Base-by-base conservation (phyloP, 2,888 invertebrate species). In the Tyria jacobaeae region DNA sequence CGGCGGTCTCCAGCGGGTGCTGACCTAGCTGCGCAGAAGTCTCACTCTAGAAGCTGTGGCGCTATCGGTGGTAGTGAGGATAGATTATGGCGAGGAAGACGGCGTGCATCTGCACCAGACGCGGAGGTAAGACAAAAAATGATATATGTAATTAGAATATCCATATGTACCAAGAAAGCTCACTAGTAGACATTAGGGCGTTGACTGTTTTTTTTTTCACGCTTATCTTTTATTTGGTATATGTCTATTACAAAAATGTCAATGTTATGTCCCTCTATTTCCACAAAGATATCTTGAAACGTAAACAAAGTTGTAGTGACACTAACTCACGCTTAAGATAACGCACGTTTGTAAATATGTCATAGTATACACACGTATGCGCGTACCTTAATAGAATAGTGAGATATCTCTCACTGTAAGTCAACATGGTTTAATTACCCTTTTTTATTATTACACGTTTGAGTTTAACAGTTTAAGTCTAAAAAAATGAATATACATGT, bases 1-100 rank as follows among this genome's bases (percentile, higher is more conserved):
- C 96, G 97, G 62, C 94, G 97, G 64, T 95, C 97, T 35, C 97
- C 97, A 1, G 97, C 97, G 52, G 97, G 97, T 51, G 97, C 97
- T 83, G 94, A 97, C 69, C 91, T 97, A 75, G 97, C 97, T 82
- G 96, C 96, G 70, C 97, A 96, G 70, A 96, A 96, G 78, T 97
- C 96, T 78, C 95, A 97, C 76, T 97, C 97, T 60, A 95, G 97
- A 58, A 97, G 97, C 83, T 97, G 97, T 85, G 97, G 97, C 14
- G 97, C 97, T 68, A 97, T 97, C 68, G 97, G 97, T 12, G 97
- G 97, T 39, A 95, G 95, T 76, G 95, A 95, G 70, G 95, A 94
- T 60, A 89, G 94, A 31, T 76, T 94, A 61, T 94, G 94, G 94
- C 87, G 93, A 15, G 91, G 90, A 39, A 82, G 94, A 66, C 82